Conservation (phyloP, 1,140 invertebrate genomes). For the Drosophila sechellia region DNA sequence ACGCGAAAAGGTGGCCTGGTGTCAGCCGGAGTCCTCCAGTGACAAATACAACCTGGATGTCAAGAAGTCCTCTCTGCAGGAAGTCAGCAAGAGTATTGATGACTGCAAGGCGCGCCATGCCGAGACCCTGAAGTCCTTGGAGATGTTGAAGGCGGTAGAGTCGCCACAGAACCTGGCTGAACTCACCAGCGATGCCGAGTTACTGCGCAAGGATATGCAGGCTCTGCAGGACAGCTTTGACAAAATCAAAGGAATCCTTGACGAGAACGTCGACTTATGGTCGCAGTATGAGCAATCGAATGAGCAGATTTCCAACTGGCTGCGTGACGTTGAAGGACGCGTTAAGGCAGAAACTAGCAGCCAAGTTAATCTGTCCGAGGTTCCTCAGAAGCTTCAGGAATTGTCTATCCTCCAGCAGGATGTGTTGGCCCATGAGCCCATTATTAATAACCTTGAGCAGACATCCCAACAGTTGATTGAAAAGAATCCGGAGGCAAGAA, state of each 20-base stretch:
- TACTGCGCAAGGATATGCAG: conserved; percentile 89
- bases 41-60: conserved; percentile 97
- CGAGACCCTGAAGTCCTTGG: conserved; percentile 89
- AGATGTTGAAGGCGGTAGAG: conserved; percentile 89
- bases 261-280: conserved; percentile 91
- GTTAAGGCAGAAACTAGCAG: conserved; percentile 90
- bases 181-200: conserved; percentile 87
- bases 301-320: conserved; percentile 91
- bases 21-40: conserved; percentile 92
- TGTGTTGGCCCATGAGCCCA: conserved; percentile 87
- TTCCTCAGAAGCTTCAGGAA: conserved; percentile 90
- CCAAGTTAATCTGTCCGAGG: conserved; percentile 89
- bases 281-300: conserved; percentile 91
- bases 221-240: conserved; percentile 88
- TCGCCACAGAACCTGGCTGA: conserved; percentile 88
- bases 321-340: conserved; percentile 94
- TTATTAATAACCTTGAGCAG: conserved; percentile 88
- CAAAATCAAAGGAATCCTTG: conserved; percentile 89
- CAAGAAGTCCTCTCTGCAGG: conserved; percentile 92
- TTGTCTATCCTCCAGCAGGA: conserved; percentile 87
- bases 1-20: conserved; percentile 97
- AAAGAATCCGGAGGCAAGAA: conserved; percentile 92
- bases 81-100: conserved; percentile 90
- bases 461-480: conserved; percentile 90
- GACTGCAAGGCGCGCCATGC: conserved; percentile 88